Evolutionary conservation across 2,888 invertebrate species (phyloP), one percentile per base, ranked within the genome.

Genomic region (Chloroclystis v-ata): DNA sequence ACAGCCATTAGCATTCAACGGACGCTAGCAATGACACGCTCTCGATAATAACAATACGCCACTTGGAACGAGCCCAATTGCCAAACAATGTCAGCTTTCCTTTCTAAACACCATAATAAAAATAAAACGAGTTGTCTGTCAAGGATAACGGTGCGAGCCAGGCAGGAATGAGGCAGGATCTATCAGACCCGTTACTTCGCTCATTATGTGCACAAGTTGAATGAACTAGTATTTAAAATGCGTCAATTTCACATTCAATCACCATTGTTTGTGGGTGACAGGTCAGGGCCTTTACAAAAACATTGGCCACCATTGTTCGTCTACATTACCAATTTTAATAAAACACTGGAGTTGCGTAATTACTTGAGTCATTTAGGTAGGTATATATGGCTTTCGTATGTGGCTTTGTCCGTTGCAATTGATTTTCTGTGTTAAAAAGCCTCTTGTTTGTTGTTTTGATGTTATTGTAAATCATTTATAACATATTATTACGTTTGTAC

Each of bases 171-270:
- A 54, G 45, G 59, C 38, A 52, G 47, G 58, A 70, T 61, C 60
- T 63, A 56, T 58, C 56, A 45, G 54, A 39, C 13, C 59, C 62
- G 56, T 61, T 60, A 60, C 30, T 61, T 71, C 68, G 65, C 66
- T 53, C 20, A 35, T 20, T 56, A 53, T 49, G 46, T 59, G 61
- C 61, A 62, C 61, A 61, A 67, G 76, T 67, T 77, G 61, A 75
- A 67, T 58, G 75, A 73, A 61, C 77, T 62, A 56, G 43, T 47
- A 52, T 20, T 20, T 20, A 16, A 37, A 40, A 29, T 40, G 25
- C 35, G 35, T n/a, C 35, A 20, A 24, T 11, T 20, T 14, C 20
- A 11, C 14, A 20, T 24, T 26, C 37, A n/a, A 13, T 37, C 11
- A 13, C 37, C 20, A 20, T 20, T 20, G 20, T 20, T 20, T 20